Evolutionary conservation across 1,140 invertebrate genomes (phyloP).

Genomic region (Pseudomyrmex gracilis): DNA sequence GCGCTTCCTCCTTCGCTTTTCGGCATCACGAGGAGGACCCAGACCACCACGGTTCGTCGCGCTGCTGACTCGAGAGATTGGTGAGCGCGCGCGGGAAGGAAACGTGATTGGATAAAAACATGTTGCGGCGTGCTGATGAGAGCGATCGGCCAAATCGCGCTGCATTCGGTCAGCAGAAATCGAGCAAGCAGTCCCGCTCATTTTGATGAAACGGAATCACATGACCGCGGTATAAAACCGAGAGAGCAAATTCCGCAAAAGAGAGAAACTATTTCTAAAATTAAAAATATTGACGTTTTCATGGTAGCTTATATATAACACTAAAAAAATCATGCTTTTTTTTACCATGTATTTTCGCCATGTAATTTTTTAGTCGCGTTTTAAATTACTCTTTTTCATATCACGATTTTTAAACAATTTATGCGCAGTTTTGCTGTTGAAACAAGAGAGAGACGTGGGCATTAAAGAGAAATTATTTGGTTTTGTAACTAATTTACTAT

Average conservation of each 20-base stretch:
- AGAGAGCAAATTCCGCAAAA: background rate
- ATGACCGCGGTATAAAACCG: conserved; percentile 11
- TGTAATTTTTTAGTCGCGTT: no score
- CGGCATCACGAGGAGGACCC: background rate
- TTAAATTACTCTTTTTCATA: no score
- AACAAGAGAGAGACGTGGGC: no score
- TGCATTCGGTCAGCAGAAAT: conserved; percentile 56
- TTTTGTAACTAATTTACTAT: no score
- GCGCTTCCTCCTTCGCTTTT: conserved; percentile 26
- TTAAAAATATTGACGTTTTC: no score
- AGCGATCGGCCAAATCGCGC: conserved; percentile 40
- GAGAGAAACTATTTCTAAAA: background rate
- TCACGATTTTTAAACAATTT: no score
- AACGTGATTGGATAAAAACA: conserved; percentile 57
- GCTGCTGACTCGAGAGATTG: conserved; percentile 47
- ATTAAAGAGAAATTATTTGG: no score
- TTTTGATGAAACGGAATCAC: conserved; percentile 40
- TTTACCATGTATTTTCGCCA: no score
- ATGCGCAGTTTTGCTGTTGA: no score
- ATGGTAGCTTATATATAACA: no score
- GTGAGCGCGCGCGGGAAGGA: conserved; percentile 23
- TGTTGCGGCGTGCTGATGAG: conserved; percentile 52
- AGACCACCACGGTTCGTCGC: conserved; percentile 15
- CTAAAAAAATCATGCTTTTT: no score
- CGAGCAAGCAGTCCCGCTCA: conserved; percentile 3